Conservation (phyloP, 2,113 vertebrate genomes). For the Crypturellus undulatus region DNA sequence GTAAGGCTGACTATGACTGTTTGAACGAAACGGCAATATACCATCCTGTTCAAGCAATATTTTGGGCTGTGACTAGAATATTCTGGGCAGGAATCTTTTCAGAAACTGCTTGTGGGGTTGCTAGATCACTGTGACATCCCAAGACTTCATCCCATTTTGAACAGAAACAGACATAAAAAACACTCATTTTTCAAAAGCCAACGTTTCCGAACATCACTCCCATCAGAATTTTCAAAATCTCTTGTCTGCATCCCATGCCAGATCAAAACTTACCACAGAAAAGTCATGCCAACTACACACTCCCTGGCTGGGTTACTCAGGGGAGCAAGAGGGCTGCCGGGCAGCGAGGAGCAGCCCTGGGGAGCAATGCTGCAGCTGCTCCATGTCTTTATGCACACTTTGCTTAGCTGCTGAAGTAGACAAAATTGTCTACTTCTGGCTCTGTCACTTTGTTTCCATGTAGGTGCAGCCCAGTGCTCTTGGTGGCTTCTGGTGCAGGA, state of each 20-base stretch:
- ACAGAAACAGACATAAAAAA: not conserved
- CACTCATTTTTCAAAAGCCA: not conserved
- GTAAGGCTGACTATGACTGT: not conserved
- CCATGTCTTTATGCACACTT: not conserved
- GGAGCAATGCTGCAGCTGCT: not conserved
- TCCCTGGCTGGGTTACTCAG: not conserved
- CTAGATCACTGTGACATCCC: not conserved
- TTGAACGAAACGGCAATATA: conserved; percentile 3
- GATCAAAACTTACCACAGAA: not conserved
- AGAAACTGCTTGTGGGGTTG: not conserved
- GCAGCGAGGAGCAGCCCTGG: not conserved
- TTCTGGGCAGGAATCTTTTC: not conserved
- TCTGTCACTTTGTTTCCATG: not conserved
- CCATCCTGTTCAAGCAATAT: conserved; percentile 1
- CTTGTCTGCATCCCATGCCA: not conserved
- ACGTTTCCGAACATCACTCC: not conserved
- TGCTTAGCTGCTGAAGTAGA: not conserved
- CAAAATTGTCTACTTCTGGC: not conserved
- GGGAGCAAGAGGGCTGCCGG: not conserved
- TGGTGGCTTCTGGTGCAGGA: not conserved
- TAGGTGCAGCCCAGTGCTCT: not conserved
- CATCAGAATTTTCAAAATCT: not conserved
- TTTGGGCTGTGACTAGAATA: not conserved
- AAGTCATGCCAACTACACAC: not conserved
- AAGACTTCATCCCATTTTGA: not conserved